Conservation (phyloP, 2,797 vertebrate genomes). For the Chaetophractus vellerosus region DNA sequence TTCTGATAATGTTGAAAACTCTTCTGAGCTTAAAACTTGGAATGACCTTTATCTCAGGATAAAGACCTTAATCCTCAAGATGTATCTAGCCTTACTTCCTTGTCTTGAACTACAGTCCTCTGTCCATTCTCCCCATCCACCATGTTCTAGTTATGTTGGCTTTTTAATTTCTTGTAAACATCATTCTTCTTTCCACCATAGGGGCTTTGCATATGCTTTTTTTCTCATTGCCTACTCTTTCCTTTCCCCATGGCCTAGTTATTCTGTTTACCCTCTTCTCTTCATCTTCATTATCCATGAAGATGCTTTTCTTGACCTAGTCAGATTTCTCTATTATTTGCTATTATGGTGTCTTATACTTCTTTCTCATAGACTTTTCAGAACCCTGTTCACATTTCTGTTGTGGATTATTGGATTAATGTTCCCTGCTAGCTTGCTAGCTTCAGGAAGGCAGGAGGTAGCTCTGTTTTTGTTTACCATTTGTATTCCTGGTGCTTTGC, state of each 20-base stretch:
- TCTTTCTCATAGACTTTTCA: conserved; percentile 44
- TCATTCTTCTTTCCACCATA: background rate
- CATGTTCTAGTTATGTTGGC: background rate
- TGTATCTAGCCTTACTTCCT: background rate
- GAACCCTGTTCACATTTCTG: conserved; percentile 29
- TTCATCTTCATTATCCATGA: conserved; percentile 20
- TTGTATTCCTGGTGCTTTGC: conserved; percentile 5
- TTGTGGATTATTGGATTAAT: conserved; percentile 46
- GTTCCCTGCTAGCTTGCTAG: background rate
- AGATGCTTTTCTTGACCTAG: background rate
- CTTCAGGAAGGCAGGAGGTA: background rate
- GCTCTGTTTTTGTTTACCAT: conserved; percentile 9
- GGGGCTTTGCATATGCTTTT: background rate
- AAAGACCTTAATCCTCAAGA: conserved; percentile 15
- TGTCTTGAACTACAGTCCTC: background rate
- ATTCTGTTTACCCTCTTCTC: conserved; percentile 14
- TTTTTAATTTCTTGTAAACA: conserved; percentile 30
- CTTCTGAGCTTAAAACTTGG: conserved; percentile 29
- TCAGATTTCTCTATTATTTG: background rate
- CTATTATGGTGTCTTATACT: background rate
- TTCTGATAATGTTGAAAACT: conserved; percentile 29
- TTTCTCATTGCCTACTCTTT: background rate
- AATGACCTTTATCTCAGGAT: conserved; percentile 11
- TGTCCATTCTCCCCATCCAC: background rate
- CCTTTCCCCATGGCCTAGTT: background rate